Conservation (phyloP, 2,113 vertebrate genomes). For the Pterocles gutturalis region DNA sequence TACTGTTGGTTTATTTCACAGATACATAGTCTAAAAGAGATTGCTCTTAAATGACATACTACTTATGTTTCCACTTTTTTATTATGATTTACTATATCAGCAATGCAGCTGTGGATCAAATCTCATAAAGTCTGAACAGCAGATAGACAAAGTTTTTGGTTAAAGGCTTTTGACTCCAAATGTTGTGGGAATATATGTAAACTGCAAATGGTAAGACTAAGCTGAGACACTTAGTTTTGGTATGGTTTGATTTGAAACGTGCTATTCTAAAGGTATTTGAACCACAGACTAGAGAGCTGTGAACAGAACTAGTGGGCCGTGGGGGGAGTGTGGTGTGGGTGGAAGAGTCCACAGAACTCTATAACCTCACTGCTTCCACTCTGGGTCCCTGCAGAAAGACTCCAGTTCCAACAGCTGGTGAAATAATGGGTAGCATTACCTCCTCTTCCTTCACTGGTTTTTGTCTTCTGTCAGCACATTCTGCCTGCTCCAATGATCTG, state of each 20-base stretch:
- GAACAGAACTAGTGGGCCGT: background rate
- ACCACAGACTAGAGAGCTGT: accelerated
- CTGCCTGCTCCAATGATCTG: background rate
- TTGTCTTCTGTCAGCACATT: background rate
- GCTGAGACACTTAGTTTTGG: background rate
- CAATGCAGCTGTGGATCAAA: background rate
- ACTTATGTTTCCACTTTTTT: background rate
- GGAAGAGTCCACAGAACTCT: background rate
- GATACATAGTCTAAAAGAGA: background rate
- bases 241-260: background rate
- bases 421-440: background rate
- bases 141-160: background rate
- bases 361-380: background rate
- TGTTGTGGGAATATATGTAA: background rate
- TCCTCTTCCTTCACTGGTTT: background rate
- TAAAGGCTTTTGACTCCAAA: background rate
- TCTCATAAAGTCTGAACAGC: background rate
- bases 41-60: background rate
- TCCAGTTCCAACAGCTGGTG: background rate
- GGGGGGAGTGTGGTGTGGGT: accelerated
- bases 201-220: background rate
- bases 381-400: background rate
- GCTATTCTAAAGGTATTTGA: background rate
- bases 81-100: background rate
- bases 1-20: background rate